Base-by-base conservation (phyloP, 2,797 vertebrate genomes). In the Ctenopoma multispine region DNA sequence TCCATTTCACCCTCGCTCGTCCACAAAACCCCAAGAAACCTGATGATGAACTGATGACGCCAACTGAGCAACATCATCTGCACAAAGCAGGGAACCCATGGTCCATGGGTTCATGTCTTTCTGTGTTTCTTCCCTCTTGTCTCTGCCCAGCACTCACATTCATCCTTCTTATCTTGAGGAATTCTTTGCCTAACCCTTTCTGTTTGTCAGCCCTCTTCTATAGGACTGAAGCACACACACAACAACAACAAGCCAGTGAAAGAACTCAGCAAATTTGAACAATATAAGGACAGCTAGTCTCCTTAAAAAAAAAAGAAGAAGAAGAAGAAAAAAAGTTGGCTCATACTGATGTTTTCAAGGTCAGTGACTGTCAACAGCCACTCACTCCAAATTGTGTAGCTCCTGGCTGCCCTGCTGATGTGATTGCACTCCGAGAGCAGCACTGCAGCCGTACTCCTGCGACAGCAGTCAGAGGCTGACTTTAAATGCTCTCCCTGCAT, bases 331-430 rank as follows among this genome's bases (percentile, higher is more conserved):
- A 13, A 71, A 73, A 70, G 55, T 70, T 72, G 68, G 27, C 72
- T 73, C 12, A 18, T 7, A 24, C 31, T 43, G 27, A 83, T 59
- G 50, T 81, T 79, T 84, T 72, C 79, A 86, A 87, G 81, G 86
- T 88, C 78, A 60, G 43, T 53, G 50, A 48, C 50, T 58, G 43
- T 78, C 59, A 70, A 50, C 55, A 69, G 10, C 29, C 29, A 7
- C 29, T 31, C 65, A 51, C 43, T 75, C 49, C 41, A 74, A 55
- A 75, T 23, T 64, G 77, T 49, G 51, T 44, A 20, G 23, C 71
- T 80, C 7, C 66, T 4, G 55, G 59, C 72, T 18, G 1, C 51
- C 34, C 2, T 17, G 24, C 55, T 85, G 69, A 85, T 84, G 75
- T 67, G 59, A 68, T 61, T 79, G 63, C 65, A 63, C 63, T 63